Evolutionary conservation across 2,113 vertebrate species (phyloP), one percentile per base, ranked within the genome.

Genomic region (Scolopax mira): DNA sequence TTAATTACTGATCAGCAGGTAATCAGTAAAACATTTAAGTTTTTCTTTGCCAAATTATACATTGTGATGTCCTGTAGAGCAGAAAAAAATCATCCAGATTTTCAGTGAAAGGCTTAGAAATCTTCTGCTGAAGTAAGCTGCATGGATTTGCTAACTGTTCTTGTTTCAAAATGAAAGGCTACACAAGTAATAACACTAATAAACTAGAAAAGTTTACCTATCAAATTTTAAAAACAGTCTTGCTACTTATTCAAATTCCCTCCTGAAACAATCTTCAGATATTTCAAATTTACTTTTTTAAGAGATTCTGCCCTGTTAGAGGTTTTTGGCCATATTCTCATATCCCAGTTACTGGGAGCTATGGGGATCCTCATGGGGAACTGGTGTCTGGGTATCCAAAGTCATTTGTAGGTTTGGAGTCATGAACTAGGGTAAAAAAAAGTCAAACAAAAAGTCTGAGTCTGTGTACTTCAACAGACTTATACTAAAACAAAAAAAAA

Each of bases 1-100:
- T 84, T 95, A 95, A 95, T 97, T 95, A 93, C 48, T 88, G 54
- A 77, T 31, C 91, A 95, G 83, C 90, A 93, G 90, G 94, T 73
- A 67, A 85, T 28, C 31, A 72, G 46, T 82, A 46, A 96, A 94
- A 93, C 46, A 79, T 95, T 95, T 87, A 85, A 74, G 16, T 25
- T 80, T 60, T 73, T 73, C 72, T 96, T 94, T 90, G 25, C 28
- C 33, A 58, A 89, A 79, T 82, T 89, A 81, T 65, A 61, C 12
- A 24, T 42, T 75, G 4, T 10, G 52, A 48, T 85, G 25, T 87
- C 89, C 70, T 69, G 69, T 42, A 74, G 83, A 89, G 88, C 12
- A 80, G 37, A 27, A 90, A 65, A 77, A 83, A 57, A 28, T 19
- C 2, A 85, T 57, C 17, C 35, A 79, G 27, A 52, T 64, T 73